A percentile compares a stretch with the other conserved stretches of the same genome.
Conservation (phyloP, 2,113 vertebrate species). For the Clarias magur region DNA sequence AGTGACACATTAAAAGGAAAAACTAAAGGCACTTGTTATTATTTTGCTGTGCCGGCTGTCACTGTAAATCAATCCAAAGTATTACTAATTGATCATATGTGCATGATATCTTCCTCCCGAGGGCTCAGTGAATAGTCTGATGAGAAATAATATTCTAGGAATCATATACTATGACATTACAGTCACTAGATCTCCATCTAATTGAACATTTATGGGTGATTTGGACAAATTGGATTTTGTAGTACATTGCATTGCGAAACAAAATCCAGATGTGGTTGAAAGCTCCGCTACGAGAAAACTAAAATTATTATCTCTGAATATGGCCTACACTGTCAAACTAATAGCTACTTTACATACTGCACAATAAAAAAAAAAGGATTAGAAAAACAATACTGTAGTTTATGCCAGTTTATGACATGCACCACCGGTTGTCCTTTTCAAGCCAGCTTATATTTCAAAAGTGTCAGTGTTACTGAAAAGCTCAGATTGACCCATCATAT, state of each 20-base stretch:
- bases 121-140: background rate
- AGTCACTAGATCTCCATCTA: background rate
- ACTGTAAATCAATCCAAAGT: background rate
- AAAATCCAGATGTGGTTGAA: background rate
- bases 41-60: background rate
- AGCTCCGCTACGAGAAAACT: background rate
- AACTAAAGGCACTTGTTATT: background rate
- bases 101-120: background rate
- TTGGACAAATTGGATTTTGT: background rate
- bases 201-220: background rate
- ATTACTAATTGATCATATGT: background rate
- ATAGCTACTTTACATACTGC: background rate
- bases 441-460: conserved; percentile 13
- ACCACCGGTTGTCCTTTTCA: conserved; percentile 20
- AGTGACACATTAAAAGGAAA: background rate
- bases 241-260: background rate
- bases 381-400: background rate
- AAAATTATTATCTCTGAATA: background rate
- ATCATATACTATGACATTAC: background rate
- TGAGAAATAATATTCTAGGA: background rate
- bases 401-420: background rate
- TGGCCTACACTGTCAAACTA: background rate
- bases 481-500: background rate
- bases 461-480: conserved; percentile 4
- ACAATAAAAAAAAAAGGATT: background rate